These are phyloP conservation scores for Schmidtea mediterranea DNA, from an alignment of 1,140 invertebrate genomes.

Conservation along the genomic window DNA sequence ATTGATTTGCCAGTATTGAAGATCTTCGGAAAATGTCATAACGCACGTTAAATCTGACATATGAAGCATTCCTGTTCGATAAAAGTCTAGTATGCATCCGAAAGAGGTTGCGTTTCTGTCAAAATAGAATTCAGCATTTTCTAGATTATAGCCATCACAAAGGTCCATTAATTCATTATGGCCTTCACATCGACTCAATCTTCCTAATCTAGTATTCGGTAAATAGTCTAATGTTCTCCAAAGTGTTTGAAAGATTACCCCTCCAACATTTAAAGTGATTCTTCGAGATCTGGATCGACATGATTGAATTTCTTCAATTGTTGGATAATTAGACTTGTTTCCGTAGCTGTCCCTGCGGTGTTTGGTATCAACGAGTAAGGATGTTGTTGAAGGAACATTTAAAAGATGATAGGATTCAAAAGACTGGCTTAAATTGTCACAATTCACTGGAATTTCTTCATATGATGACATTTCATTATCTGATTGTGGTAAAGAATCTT, in stretches of 20 bases:
- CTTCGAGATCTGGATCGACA: constrained; percentile 20
- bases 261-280: constrained; percentile 68
- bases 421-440: no score
- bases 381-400: no score
- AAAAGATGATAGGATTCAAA: no score
- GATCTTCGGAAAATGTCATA: constrained; percentile 78
- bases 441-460: no score
- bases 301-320: constrained; percentile 1
- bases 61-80: constrained; percentile 81
- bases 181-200: constrained; percentile 67
- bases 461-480: no score
- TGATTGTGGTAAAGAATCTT: no score
- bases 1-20: constrained; percentile 91
- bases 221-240: constrained; percentile 67
- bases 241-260: constrained; percentile 59
- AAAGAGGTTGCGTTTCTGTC: constrained; percentile 89
- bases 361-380: no score
- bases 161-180: constrained; percentile 77
- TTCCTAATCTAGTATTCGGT: constrained; percentile 61
- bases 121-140: constrained; percentile 95
- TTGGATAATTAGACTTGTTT: neutral
- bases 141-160: constrained; percentile 80
- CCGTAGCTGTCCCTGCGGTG: no score
- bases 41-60: constrained; percentile 96
- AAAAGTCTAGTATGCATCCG: constrained; percentile 86